phyloP scores from a whole-genome alignment of 37 sponge, comb jelly and placozoan species.

The Cliona cf. orientalis region DNA sequence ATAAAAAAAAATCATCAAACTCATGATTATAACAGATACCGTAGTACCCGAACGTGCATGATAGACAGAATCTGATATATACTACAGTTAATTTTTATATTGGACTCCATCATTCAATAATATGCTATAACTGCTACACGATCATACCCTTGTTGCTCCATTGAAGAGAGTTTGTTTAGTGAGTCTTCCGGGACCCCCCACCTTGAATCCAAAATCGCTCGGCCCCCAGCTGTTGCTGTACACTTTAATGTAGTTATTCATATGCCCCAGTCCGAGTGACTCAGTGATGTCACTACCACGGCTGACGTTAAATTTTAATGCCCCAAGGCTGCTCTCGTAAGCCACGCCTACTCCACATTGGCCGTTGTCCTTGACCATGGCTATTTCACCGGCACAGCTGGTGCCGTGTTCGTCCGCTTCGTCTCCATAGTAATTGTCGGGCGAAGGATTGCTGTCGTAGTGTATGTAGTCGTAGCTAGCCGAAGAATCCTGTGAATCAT shows the following conservation, averaged over 20 bases:
- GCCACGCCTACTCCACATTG: slow-evolving; percentile 95
- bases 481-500: slow-evolving; percentile 59
- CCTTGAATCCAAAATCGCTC: slow-evolving; percentile 81
- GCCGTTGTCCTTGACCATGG: slow-evolving; percentile 77
- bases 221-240: slow-evolving; percentile 98
- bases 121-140: background rate
- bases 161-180: slow-evolving; percentile 58
- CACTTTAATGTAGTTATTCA: slow-evolving; percentile 67
- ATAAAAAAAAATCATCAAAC: background rate
- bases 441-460: slow-evolving; percentile 80
- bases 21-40: too few species aligned
- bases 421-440: slow-evolving; percentile 63
- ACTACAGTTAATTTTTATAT: too few species aligned
- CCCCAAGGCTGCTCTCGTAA: slow-evolving; percentile 84
- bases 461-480: slow-evolving; percentile 89
- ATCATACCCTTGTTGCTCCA: slow-evolving; percentile 66
- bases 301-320: slow-evolving; percentile 88
- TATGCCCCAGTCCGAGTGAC: slow-evolving; percentile 70
- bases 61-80: too few species aligned
- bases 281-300: slow-evolving; percentile 85
- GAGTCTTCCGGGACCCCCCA: slow-evolving; percentile 85
- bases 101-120: background rate
- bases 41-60: too few species aligned
- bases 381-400: slow-evolving; percentile 94
- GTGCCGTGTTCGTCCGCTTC: slow-evolving; percentile 89